phyloP scores from a whole-genome alignment of 2,797 vertebrate species.

The Bradypodion ventrale region DNA sequence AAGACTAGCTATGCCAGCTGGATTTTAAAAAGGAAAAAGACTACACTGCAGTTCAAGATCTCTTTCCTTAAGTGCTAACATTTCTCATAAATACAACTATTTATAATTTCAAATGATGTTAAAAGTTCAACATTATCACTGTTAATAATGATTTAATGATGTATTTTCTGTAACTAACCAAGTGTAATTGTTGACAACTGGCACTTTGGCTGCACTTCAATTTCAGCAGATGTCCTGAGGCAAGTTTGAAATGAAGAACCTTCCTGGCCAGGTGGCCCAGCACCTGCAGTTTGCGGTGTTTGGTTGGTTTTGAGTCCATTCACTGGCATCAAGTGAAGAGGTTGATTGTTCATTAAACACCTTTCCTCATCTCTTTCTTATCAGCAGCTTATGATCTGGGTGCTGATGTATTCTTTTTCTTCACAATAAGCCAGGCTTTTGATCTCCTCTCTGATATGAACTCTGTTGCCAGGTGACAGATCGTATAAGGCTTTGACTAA shows the following conservation, averaged over 20 bases:
- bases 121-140: background rate
- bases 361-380: conserved; percentile 14
- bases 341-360: conserved; percentile 24
- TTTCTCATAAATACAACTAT: background rate
- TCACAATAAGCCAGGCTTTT: conserved; percentile 2
- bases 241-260: conserved; percentile 26
- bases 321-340: background rate
- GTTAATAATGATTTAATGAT: background rate
- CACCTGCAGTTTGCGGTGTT: background rate
- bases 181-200: background rate
- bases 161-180: conserved; percentile 7
- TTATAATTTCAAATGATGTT: background rate
- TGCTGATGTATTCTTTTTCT: background rate
- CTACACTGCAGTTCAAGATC: background rate
- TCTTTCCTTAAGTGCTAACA: background rate
- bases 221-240: conserved; percentile 6
- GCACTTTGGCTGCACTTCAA: conserved; percentile 8
- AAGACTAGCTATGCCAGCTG: background rate
- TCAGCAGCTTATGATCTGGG: conserved; percentile 24
- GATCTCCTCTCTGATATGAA: background rate
- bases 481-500: conserved; percentile 9
- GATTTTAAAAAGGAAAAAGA: background rate
- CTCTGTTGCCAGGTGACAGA: conserved; percentile 25
- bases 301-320: background rate
- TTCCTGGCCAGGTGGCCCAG: conserved; percentile 19